Percentiles rank a stretch among this genome's conserved stretches.
phyloP scores from a whole-genome alignment of 2,888 invertebrate species.

The Eupithecia subumbrata region DNA sequence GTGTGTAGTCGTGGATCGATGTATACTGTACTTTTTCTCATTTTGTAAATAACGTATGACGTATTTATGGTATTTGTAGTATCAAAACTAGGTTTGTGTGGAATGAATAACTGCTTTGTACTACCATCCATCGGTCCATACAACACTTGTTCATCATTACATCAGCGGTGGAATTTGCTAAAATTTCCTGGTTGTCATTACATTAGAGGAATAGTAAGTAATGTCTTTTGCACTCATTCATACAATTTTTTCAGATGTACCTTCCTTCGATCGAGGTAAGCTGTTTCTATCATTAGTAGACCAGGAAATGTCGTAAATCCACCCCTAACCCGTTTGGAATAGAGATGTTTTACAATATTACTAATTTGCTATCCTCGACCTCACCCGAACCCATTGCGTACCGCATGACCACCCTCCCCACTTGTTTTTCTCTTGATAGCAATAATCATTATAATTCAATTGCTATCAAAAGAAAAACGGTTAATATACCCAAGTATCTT shows the following conservation, averaged over 20 bases:
- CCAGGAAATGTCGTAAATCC: constrained; percentile 76
- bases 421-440: constrained; percentile 29
- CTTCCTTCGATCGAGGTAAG: constrained; percentile 78
- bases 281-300: constrained; percentile 66
- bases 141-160: constrained; percentile 42
- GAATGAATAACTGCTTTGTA: constrained; percentile 78
- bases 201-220: constrained; percentile 49
- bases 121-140: constrained; percentile 56
- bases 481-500: constrained; percentile 15
- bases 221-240: constrained; percentile 61
- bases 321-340: constrained; percentile 52
- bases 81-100: constrained; percentile 42
- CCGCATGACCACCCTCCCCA: constrained; percentile 36
- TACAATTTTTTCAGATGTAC: constrained; percentile 78
- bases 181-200: constrained; percentile 68
- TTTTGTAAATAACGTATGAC: constrained; percentile 8
- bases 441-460: constrained; percentile 23
- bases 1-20: constrained; percentile 12
- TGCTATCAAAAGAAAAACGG: constrained; percentile 30
- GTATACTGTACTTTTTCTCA: constrained; percentile 22
- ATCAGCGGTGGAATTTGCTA: constrained; percentile 64
- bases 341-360: constrained; percentile 41
- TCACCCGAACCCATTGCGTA: constrained; percentile 40
- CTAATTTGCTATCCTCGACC: constrained; percentile 22
- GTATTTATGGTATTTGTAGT: constrained; percentile 2